Percentiles rank a stretch among this genome's conserved stretches.
phyloP scores from a whole-genome alignment of 2,797 vertebrate species.

The Hippopotamyrus pictus region DNA sequence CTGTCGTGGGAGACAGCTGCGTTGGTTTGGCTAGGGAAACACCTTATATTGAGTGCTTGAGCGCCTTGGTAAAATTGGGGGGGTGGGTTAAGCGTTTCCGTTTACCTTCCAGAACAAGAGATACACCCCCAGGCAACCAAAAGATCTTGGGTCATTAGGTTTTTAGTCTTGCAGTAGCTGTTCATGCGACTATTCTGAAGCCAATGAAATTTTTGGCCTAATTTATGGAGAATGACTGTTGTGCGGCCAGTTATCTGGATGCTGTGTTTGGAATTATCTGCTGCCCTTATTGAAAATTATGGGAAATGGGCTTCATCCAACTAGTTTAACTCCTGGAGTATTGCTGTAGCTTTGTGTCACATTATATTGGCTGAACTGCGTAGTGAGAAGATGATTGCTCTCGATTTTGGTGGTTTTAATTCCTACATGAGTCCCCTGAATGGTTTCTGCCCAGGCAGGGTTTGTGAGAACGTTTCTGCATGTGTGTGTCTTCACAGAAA shows the following conservation, averaged over 20 bases:
- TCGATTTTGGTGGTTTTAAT: neutral
- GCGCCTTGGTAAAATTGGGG: neutral
- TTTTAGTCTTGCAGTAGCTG: neutral
- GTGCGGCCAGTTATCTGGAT: neutral
- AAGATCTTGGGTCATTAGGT: neutral
- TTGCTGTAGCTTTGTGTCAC: neutral
- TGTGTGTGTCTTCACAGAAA: slow-evolving; percentile 62
- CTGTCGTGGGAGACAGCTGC: neutral
- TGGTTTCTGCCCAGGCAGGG: neutral
- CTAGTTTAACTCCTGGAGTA: neutral
- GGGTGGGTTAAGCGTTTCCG: neutral
- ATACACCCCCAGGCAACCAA: neutral
- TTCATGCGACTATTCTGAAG: neutral
- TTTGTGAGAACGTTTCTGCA: neutral
- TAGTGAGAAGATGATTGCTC: neutral
- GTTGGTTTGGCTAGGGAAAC: neutral
- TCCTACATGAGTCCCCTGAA: neutral
- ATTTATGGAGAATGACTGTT: neutral
- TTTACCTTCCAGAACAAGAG: neutral
- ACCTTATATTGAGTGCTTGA: neutral
- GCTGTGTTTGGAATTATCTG: neutral
- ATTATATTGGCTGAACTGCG: neutral
- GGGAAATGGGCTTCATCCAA: neutral
- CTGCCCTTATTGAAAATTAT: neutral
- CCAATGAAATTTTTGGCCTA: neutral